Conservation (phyloP, 2,113 vertebrate genomes). For the Catagonus wagneri region DNA sequence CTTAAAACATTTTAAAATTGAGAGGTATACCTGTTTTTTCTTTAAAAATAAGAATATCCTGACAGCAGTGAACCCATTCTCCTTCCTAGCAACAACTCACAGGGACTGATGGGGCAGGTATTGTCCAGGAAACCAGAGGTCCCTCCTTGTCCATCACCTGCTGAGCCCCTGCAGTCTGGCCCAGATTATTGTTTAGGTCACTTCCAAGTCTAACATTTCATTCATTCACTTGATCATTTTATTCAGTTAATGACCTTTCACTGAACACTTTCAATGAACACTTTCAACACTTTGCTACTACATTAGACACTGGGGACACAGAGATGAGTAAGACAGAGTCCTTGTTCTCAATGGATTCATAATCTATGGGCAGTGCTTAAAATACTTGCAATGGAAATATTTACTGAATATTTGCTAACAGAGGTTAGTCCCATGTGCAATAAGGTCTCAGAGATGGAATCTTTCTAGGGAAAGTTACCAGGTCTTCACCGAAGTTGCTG, state of each 20-base stretch:
- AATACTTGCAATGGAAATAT: not conserved
- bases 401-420: not conserved
- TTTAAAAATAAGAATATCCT: not conserved
- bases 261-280: not conserved
- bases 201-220: slow-evolving; percentile 9
- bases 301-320: not conserved
- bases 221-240: not conserved
- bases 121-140: not conserved
- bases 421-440: not conserved
- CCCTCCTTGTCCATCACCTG: not conserved
- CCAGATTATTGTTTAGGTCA: not conserved
- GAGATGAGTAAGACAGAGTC: not conserved
- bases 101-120: not conserved
- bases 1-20: slow-evolving; percentile 2
- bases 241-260: slow-evolving; percentile 26
- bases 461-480: not conserved
- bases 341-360: not conserved
- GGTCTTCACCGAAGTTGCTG: not conserved
- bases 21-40: not conserved
- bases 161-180: not conserved
- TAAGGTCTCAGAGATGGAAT: not conserved
- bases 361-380: not conserved
- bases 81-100: not conserved
- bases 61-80: not conserved
- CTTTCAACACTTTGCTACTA: not conserved